phyloP scores from a whole-genome alignment of 2,888 invertebrate species.

The Alcis repandata region DNA sequence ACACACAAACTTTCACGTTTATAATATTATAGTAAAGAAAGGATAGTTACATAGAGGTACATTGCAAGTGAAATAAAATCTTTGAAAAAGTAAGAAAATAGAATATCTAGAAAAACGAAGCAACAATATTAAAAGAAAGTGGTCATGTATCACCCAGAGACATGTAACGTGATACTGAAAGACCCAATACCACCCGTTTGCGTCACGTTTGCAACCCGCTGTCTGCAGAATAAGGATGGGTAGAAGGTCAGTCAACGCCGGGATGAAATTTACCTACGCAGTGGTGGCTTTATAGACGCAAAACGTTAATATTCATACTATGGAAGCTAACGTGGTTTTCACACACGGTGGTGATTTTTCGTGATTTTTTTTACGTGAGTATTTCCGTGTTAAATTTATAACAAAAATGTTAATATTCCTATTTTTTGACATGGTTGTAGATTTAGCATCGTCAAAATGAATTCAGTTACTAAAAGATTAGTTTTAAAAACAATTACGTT shows the following conservation, averaged over 20 bases:
- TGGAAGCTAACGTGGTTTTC: too few relatives aligned
- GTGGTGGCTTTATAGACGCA: background rate
- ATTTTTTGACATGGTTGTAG: too few relatives aligned
- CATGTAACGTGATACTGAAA: slow-evolving; percentile 37
- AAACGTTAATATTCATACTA: background rate
- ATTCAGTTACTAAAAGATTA: too few relatives aligned
- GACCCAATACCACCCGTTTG: slow-evolving; percentile 28
- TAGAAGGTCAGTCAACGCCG: background rate
- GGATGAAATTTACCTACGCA: background rate
- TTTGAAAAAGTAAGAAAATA: background rate
- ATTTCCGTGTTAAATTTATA: too few relatives aligned
- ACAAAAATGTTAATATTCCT: too few relatives aligned
- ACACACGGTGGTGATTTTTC: too few relatives aligned
- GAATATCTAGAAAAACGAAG: background rate
- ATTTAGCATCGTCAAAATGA: too few relatives aligned
- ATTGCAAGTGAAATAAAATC: background rate
- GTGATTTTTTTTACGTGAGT: too few relatives aligned
- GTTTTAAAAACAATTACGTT: too few relatives aligned
- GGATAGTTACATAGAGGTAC: too few relatives aligned
- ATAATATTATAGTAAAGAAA: too few relatives aligned
- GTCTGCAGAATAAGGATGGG: background rate
- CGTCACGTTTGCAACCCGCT: slow-evolving; percentile 19
- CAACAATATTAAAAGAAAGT: slow-evolving; percentile 30
- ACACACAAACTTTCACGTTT: too few relatives aligned
- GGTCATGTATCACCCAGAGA: slow-evolving; percentile 38